phyloP scores from a whole-genome alignment of 2,113 vertebrate species.

The Oryzias celebensis region DNA sequence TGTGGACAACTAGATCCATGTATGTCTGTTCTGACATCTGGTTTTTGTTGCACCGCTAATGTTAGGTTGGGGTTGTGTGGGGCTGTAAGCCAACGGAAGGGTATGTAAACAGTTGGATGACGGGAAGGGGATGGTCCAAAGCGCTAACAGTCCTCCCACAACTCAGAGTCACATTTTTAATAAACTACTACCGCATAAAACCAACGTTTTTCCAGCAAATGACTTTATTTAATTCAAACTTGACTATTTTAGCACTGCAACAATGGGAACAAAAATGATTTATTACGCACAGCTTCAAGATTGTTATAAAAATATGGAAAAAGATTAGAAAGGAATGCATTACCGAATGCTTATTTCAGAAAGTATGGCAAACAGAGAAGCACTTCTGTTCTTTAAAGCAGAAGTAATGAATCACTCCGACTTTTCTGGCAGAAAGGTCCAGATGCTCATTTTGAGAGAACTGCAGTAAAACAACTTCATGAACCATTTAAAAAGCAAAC shows the following conservation, averaged over 20 bases:
- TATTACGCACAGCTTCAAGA: constrained; percentile 33
- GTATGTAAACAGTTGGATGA: no score
- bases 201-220: constrained; percentile 32
- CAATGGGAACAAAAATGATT: constrained; percentile 34
- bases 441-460: constrained; percentile 47
- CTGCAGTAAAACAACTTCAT: constrained; percentile 52
- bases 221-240: constrained; percentile 53
- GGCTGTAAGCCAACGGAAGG: no score
- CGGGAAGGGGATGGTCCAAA: no score
- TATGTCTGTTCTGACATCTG: no score
- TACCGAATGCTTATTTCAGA: constrained; percentile 35
- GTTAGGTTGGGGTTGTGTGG: no score
- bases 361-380: constrained; percentile 37
- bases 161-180: no score
- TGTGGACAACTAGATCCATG: no score
- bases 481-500: constrained; percentile 68
- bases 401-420: constrained; percentile 39
- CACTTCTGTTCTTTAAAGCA: constrained; percentile 21
- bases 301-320: constrained; percentile 47
- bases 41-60: no score
- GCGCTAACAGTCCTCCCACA: no score
- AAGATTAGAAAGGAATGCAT: constrained; percentile 41
- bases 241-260: constrained; percentile 30
- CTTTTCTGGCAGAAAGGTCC: constrained; percentile 42
- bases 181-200: constrained; percentile 20